phyloP scores from a whole-genome alignment of 1,140 invertebrate genomes.

The Camponotus vicinus region DNA sequence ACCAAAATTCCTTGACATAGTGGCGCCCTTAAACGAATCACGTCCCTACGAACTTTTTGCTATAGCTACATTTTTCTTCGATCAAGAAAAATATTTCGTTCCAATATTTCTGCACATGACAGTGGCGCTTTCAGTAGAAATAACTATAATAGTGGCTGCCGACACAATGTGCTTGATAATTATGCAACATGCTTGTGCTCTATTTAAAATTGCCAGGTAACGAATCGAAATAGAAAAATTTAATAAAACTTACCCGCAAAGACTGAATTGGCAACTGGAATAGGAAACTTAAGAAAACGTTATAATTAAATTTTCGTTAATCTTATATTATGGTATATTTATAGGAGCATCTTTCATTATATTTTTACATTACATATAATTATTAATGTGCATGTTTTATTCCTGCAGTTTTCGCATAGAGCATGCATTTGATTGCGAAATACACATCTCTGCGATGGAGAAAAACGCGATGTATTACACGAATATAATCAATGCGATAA shows the following conservation, averaged over 20 bases:
- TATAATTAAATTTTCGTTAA: not conserved
- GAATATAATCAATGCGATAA: conserved; percentile 21
- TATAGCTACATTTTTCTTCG: conserved; percentile 58
- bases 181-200: conserved; percentile 61
- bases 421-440: conserved; percentile 16
- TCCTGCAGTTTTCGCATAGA: conserved; percentile 29
- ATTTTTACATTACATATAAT: not conserved
- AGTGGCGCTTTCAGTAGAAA: conserved; percentile 13
- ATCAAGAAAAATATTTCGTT: conserved; percentile 63
- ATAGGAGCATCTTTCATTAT: not conserved
- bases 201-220: conserved; percentile 63
- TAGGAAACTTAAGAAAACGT: not conserved
- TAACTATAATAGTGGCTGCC: conserved; percentile 13
- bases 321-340: conserved; percentile 10
- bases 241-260: not conserved
- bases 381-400: not conserved
- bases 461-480: conserved; percentile 6
- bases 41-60: conserved; percentile 45
- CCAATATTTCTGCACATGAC: conserved; percentile 53
- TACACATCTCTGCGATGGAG: not conserved
- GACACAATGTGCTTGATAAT: conserved; percentile 32
- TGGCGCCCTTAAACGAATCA: conserved; percentile 65
- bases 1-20: conserved; percentile 56
- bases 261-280: not conserved
- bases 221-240: not conserved